These are phyloP conservation scores for Fissipunctia ypsillon DNA, from an alignment of 2,888 invertebrate species.

Conservation along the genomic window DNA sequence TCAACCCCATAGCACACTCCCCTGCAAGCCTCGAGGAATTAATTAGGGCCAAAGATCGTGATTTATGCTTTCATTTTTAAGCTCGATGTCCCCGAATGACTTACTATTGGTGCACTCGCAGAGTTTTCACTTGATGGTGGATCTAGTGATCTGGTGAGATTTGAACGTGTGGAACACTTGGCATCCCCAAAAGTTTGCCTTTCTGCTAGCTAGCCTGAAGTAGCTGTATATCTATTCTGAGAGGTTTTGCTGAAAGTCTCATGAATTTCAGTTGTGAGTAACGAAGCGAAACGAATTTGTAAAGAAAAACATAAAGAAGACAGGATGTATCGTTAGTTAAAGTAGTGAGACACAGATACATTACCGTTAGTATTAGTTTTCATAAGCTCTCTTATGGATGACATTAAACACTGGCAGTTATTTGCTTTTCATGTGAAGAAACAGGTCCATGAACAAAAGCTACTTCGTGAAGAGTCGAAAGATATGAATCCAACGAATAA, in stretches of 20 bases:
- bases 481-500: neutral
- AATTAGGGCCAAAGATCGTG: constrained; percentile 90
- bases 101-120: constrained; percentile 66
- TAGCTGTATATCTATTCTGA: neutral
- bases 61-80: constrained; percentile 90
- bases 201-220: neutral
- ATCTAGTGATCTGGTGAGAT: neutral
- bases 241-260: neutral
- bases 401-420: neutral
- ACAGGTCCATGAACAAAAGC: no score
- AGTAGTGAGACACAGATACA: neutral
- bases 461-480: neutral
- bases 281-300: neutral
- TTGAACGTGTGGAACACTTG: neutral
- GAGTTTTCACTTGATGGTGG: constrained; percentile 29
- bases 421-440: neutral
- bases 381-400: neutral
- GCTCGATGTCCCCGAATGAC: constrained; percentile 80
- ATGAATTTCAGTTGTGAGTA: neutral
- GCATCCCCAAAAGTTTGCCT: neutral
- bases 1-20: constrained; percentile 77
- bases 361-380: no score
- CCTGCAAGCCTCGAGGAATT: constrained; percentile 87
- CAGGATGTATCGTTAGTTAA: neutral
- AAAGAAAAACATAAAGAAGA: neutral